phyloP scores from a whole-genome alignment of 23 tunicate genomes.

The Diplosoma virens region DNA sequence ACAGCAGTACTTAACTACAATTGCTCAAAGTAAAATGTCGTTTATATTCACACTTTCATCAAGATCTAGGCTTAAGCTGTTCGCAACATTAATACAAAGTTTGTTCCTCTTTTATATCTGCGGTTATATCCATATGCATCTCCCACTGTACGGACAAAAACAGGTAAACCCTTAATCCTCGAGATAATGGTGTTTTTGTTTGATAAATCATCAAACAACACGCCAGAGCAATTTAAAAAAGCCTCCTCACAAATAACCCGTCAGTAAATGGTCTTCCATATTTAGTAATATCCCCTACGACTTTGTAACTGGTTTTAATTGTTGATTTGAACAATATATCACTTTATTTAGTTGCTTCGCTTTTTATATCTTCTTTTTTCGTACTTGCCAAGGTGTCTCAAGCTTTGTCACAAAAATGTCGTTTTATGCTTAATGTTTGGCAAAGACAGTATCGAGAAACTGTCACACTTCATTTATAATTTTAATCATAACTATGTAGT shows the following conservation, averaged over 20 bases:
- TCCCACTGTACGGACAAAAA: no score
- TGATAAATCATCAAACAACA: not conserved
- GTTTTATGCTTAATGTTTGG: constrained; percentile 32
- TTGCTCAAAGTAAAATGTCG: not conserved
- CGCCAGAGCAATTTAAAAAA: not conserved
- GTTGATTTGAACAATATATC: not conserved
- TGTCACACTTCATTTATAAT: not conserved
- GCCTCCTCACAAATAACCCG: not conserved
- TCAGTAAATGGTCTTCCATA: no score
- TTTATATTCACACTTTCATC: constrained; percentile 4
- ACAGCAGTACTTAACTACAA: constrained; percentile 10
- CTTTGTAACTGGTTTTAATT: not conserved
- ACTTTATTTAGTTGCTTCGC: not conserved
- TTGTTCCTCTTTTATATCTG: not conserved
- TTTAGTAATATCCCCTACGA: not conserved
- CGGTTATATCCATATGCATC: not conserved
- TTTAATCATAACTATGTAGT: no score
- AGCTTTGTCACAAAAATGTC: constrained; percentile 29
- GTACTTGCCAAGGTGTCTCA: constrained; percentile 9
- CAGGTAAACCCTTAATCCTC: no score
- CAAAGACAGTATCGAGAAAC: not conserved
- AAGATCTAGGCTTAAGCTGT: not conserved
- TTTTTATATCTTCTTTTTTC: constrained; percentile 10
- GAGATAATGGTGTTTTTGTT: not conserved
- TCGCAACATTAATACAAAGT: not conserved